Evolutionary conservation across 2,113 vertebrate genomes (phyloP).

Genomic region (Cricetomys ansorgei): DNA sequence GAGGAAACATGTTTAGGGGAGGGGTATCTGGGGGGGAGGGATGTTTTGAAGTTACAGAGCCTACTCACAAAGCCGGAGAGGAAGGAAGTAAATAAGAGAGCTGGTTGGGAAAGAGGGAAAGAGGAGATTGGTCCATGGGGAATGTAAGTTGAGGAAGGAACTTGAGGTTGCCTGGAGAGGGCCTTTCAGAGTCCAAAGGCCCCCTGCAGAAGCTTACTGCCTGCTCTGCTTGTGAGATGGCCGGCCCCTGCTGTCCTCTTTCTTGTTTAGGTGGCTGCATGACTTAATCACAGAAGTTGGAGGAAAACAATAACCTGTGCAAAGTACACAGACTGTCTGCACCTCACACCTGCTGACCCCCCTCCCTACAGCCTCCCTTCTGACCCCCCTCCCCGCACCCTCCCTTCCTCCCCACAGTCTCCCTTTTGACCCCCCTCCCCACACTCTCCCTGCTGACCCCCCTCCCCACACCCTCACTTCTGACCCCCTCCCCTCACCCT

Average conservation of each 20-base stretch:
- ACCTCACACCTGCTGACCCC: too few relatives aligned
- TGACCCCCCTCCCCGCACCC: too few relatives aligned
- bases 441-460: neutral
- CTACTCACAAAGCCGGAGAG: accelerated
- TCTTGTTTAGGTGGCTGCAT: neutral
- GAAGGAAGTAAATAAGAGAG: neutral
- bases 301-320: neutral
- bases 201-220: too few relatives aligned
- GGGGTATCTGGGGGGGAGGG: too few relatives aligned
- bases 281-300: neutral
- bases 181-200: accelerated
- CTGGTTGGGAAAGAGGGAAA: neutral
- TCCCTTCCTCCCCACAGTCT: too few relatives aligned
- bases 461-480: too few relatives aligned
- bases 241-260: neutral
- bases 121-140: neutral
- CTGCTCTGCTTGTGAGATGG: neutral
- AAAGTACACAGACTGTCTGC: too few relatives aligned
- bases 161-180: neutral
- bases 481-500: too few relatives aligned
- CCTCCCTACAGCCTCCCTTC: too few relatives aligned
- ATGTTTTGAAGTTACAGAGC: neutral
- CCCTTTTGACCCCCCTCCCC: too few relatives aligned
- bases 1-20: neutral
- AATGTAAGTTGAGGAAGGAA: too few relatives aligned